Conservation (phyloP, 2,888 invertebrate genomes). For the Tuberolachnus salignus region DNA sequence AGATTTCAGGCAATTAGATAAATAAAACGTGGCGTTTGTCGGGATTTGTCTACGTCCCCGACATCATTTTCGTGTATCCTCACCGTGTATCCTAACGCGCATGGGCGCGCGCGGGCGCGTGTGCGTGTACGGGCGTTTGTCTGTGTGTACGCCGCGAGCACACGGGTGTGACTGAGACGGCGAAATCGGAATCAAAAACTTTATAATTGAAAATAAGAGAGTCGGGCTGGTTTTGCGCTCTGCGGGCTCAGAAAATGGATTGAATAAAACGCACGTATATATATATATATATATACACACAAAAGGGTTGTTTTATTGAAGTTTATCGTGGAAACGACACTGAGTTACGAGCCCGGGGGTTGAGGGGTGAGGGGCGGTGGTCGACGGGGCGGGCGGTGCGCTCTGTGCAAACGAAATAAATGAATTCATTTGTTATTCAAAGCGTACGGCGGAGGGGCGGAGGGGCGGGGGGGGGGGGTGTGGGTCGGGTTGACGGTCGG, state of each 20-base stretch:
- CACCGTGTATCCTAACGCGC: background rate
- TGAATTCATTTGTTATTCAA: slow-evolving; percentile 57
- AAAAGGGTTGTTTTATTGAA: slow-evolving; percentile 57
- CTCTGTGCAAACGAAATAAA: slow-evolving; percentile 54
- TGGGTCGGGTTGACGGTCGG: slow-evolving; percentile 46
- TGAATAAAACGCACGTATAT: slow-evolving; percentile 44
- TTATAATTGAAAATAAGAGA: slow-evolving; percentile 53
- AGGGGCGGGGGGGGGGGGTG: no score
- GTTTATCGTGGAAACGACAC: slow-evolving; percentile 57
- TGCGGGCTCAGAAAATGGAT: slow-evolving; percentile 48
- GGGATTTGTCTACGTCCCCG: slow-evolving; percentile 39
- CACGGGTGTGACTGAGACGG: slow-evolving; percentile 21
- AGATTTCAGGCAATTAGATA: slow-evolving; percentile 56
- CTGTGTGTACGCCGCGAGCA: background rate
- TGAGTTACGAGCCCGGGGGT: slow-evolving; percentile 45
- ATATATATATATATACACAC: background rate
- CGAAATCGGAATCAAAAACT: slow-evolving; percentile 53
- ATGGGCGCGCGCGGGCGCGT: no score
- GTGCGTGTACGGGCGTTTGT: no score
- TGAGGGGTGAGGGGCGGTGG: background rate
- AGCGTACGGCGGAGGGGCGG: no score
- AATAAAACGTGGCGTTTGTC: slow-evolving; percentile 53
- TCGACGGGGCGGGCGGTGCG: background rate
- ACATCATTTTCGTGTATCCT: background rate
- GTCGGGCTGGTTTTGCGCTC: slow-evolving; percentile 27